Evolutionary conservation across 2,888 invertebrate genomes (phyloP).

Genomic region (Ectemnius continuus): DNA sequence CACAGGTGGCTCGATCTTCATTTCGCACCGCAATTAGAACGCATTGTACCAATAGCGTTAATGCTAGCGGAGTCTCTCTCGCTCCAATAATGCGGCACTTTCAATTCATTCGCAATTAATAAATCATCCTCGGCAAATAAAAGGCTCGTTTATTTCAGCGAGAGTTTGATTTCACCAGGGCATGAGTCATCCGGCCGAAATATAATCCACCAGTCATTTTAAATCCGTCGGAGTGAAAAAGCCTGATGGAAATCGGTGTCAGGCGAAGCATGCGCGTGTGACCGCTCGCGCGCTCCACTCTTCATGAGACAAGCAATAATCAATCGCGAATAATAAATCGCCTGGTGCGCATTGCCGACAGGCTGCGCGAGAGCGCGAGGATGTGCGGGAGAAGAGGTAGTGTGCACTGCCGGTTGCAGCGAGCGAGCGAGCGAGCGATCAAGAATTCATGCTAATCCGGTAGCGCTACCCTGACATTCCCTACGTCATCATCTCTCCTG

Average conservation of each 20-base stretch:
- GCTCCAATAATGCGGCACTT: slow-evolving; percentile 17
- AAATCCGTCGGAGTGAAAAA: not conserved
- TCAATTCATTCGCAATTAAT: slow-evolving; percentile 36
- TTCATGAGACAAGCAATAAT: not conserved
- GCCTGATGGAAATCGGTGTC: slow-evolving; percentile 18
- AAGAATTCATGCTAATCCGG: not conserved
- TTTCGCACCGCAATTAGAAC: no score
- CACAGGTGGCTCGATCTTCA: no score
- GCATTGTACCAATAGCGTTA: no score
- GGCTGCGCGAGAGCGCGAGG: not conserved
- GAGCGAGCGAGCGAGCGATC: not conserved
- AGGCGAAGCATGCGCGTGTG: no score
- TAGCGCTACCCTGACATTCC: not conserved
- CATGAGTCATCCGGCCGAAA: no score
- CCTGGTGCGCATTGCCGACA: not conserved
- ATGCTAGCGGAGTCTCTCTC: no score
- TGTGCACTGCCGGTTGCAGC: no score
- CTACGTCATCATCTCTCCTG: not conserved
- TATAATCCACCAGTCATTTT: no score
- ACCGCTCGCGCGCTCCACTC: no score
- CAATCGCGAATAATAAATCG: slow-evolving; percentile 6
- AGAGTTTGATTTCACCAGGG: not conserved
- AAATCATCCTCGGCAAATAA: slow-evolving; percentile 33
- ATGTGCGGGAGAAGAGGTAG: not conserved
- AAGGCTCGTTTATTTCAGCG: not conserved